A percentile compares a stretch with the other conserved stretches of the same genome.
Conservation (phyloP, 64 coral and sea anemone species). For the Stylophora pistillata region DNA sequence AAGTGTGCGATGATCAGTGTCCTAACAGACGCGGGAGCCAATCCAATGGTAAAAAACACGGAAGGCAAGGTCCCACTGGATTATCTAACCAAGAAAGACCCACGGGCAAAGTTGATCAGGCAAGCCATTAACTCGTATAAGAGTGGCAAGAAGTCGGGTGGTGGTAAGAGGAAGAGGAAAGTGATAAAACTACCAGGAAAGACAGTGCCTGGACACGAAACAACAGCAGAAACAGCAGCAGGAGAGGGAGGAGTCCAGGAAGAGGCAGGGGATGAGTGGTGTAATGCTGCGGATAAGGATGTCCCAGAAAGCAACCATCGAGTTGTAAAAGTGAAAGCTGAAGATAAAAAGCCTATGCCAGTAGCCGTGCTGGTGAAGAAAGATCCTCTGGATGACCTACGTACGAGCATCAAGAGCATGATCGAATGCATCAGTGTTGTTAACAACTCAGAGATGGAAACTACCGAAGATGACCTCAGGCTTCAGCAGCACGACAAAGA, state of each 20-base stretch:
- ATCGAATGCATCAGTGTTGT: not conserved
- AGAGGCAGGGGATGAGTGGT: constrained; percentile 18
- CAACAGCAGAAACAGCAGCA: no score
- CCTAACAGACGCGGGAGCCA: constrained; percentile 18
- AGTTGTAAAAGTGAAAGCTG: not conserved
- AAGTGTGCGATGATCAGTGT: constrained; percentile 11
- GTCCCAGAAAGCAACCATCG: not conserved
- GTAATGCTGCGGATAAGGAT: constrained; percentile 6
- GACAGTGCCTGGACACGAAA: not conserved
- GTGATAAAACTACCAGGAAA: not conserved
- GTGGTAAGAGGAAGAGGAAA: constrained; percentile 20
- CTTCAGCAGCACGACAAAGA: not conserved
- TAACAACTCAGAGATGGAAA: not conserved
- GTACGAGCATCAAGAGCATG: not conserved
- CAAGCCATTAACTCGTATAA: constrained; percentile 8
- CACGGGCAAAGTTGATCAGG: constrained; percentile 13
- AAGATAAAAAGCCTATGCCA: constrained; percentile 10
- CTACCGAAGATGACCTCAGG: not conserved
- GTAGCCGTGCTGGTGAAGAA: not conserved
- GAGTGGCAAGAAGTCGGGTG: constrained; percentile 25
- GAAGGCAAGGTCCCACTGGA: constrained; percentile 28
- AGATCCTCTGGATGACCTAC: constrained; percentile 7
- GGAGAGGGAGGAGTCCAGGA: not conserved
- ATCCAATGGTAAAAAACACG: constrained; percentile 36
- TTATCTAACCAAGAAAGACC: constrained; percentile 24